phyloP scores from a whole-genome alignment of 64 coral and sea anemone species.

The Stylophora pistillata region DNA sequence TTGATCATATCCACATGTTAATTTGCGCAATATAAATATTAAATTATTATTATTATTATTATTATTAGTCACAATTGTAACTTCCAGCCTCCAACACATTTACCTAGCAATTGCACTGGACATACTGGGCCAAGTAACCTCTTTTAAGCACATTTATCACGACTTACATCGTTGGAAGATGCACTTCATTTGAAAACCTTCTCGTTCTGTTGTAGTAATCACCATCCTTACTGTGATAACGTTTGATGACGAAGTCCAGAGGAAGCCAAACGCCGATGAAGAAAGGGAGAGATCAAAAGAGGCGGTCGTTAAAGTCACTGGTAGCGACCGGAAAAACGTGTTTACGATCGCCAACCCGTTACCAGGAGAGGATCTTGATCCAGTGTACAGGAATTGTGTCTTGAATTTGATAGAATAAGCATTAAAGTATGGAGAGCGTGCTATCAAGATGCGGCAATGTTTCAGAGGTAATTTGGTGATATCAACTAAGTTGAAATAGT shows the following conservation, averaged over 20 bases:
- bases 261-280: neutral
- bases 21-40: too few relatives aligned
- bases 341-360: conserved; percentile 60
- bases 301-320: conserved; percentile 19
- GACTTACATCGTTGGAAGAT: too few relatives aligned
- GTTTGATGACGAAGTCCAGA: conserved; percentile 34
- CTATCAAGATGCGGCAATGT: conserved; percentile 61
- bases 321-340: conserved; percentile 33
- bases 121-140: too few relatives aligned
- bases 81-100: too few relatives aligned
- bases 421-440: conserved; percentile 45
- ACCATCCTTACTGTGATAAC: conserved; percentile 54
- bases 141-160: too few relatives aligned
- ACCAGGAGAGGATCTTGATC: conserved; percentile 11
- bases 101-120: too few relatives aligned
- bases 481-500: too few relatives aligned
- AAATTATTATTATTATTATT: too few relatives aligned
- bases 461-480: too few relatives aligned
- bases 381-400: conserved; percentile 32
- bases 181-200: too few relatives aligned
- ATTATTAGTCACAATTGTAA: too few relatives aligned
- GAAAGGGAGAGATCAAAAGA: conserved; percentile 13
- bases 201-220: neutral
- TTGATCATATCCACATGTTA: too few relatives aligned
- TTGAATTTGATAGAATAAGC: conserved; percentile 34